These are phyloP conservation scores for Ornithorhynchus anatinus DNA, from an alignment of 2,113 vertebrate species.

Conservation along the genomic window DNA sequence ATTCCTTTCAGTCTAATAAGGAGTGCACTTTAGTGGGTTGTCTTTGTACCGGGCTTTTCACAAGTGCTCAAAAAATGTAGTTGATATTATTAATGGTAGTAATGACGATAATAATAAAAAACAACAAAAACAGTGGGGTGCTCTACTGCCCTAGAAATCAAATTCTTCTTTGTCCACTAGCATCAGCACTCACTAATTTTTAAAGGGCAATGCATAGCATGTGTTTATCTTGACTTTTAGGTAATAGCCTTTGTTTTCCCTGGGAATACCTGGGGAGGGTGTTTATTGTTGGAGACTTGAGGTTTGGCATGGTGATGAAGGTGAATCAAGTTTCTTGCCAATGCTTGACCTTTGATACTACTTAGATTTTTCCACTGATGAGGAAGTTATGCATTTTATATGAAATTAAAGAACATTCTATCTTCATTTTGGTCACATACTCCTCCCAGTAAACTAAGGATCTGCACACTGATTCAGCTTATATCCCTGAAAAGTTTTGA, in stretches of 20 bases:
- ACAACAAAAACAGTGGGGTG: too few relatives aligned
- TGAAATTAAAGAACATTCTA: constrained; percentile 26
- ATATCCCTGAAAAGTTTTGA: constrained; percentile 16
- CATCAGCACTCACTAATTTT: neutral
- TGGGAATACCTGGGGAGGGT: neutral
- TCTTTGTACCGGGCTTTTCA: too few relatives aligned
- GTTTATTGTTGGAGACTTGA: constrained; percentile 11
- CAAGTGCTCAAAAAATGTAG: too few relatives aligned
- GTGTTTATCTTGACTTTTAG: neutral
- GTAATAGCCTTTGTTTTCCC: neutral
- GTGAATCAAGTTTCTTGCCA: constrained; percentile 13
- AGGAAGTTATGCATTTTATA: constrained; percentile 7
- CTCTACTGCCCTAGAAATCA: too few relatives aligned
- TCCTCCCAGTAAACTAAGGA: constrained; percentile 3
- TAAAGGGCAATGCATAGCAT: neutral
- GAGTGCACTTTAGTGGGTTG: too few relatives aligned
- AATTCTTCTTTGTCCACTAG: neutral
- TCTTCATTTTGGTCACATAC: constrained; percentile 2
- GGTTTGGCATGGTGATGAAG: neutral
- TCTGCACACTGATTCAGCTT: constrained; percentile 34
- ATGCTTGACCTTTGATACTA: constrained; percentile 30
- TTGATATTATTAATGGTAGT: too few relatives aligned
- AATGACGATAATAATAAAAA: too few relatives aligned
- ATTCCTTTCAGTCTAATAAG: too few relatives aligned
- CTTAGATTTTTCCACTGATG: constrained; percentile 44